A percentile compares a stretch with the other conserved stretches of the same genome.
Conservation (phyloP, 2,797 vertebrate genomes). For the Chaetodon trifasciatus region DNA sequence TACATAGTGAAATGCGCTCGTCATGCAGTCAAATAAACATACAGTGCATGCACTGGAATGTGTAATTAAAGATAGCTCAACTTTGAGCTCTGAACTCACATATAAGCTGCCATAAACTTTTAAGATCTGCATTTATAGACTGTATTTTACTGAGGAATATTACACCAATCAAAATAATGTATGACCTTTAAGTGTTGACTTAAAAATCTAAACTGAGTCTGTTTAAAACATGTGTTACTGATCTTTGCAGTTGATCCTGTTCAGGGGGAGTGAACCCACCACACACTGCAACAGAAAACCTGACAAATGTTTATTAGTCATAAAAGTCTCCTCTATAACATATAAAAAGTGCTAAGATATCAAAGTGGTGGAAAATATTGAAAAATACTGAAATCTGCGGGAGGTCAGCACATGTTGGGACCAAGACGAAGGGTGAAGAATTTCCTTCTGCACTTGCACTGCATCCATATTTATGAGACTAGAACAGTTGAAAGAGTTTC, state of each 20-base stretch:
- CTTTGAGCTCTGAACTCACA: not conserved
- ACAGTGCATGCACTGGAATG: not conserved
- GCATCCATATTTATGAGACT: no score
- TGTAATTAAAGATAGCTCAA: not conserved
- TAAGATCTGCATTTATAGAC: not conserved
- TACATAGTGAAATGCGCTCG: constrained; percentile 12
- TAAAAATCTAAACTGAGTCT: not conserved
- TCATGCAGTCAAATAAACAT: constrained; percentile 33
- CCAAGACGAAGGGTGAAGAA: no score
- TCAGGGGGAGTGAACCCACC: no score
- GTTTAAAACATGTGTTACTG: not conserved
- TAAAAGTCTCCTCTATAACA: no score
- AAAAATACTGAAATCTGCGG: no score
- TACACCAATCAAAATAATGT: not conserved
- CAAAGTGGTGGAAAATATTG: no score
- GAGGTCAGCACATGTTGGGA: no score
- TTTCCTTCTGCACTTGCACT: no score
- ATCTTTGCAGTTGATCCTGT: not conserved
- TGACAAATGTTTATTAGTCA: no score
- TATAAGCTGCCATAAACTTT: constrained; percentile 4
- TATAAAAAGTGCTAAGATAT: no score
- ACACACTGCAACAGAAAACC: no score
- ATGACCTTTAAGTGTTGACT: not conserved
- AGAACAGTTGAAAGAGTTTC: no score
- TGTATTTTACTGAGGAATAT: not conserved